Evolutionary conservation across 2,113 vertebrate species (phyloP).

Genomic region (Brevimyrus niger): DNA sequence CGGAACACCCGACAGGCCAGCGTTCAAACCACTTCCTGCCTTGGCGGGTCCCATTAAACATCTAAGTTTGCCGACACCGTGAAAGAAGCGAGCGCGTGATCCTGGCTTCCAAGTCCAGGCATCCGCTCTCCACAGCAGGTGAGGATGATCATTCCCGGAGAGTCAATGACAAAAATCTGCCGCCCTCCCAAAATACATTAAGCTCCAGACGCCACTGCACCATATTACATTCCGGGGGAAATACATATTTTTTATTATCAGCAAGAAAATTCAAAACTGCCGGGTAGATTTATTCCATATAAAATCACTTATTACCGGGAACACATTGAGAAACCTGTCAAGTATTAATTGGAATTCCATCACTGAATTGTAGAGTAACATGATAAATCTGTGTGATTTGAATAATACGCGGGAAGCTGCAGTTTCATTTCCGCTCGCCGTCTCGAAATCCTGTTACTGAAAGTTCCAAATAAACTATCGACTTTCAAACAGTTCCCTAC

Average conservation of each 20-base stretch:
- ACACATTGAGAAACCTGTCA: slow-evolving; percentile 55
- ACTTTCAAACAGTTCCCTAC: background rate
- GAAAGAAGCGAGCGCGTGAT: slow-evolving; percentile 43
- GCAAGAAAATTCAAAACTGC: background rate
- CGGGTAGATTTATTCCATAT: slow-evolving; percentile 19
- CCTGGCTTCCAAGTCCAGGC: slow-evolving; percentile 17
- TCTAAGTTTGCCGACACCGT: background rate
- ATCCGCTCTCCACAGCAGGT: background rate
- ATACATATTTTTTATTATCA: slow-evolving; percentile 5
- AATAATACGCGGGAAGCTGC: slow-evolving; percentile 42
- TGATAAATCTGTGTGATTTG: slow-evolving; percentile 56
- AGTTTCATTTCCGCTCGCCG: slow-evolving; percentile 42
- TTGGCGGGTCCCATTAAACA: slow-evolving; percentile 14
- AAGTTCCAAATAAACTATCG: slow-evolving; percentile 18
- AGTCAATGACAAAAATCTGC: slow-evolving; percentile 11
- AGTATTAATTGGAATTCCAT: slow-evolving; percentile 63
- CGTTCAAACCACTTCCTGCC: slow-evolving; percentile 16
- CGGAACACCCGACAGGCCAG: slow-evolving; percentile 5
- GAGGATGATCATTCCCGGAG: slow-evolving; percentile 1
- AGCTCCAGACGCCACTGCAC: background rate
- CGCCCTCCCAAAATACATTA: background rate
- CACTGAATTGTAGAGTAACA: slow-evolving; percentile 57
- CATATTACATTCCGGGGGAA: background rate
- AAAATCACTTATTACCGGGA: slow-evolving; percentile 34
- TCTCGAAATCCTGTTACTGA: slow-evolving; percentile 29